phyloP scores from a whole-genome alignment of 2,888 invertebrate species.

The Andrena haemorrhoa region DNA sequence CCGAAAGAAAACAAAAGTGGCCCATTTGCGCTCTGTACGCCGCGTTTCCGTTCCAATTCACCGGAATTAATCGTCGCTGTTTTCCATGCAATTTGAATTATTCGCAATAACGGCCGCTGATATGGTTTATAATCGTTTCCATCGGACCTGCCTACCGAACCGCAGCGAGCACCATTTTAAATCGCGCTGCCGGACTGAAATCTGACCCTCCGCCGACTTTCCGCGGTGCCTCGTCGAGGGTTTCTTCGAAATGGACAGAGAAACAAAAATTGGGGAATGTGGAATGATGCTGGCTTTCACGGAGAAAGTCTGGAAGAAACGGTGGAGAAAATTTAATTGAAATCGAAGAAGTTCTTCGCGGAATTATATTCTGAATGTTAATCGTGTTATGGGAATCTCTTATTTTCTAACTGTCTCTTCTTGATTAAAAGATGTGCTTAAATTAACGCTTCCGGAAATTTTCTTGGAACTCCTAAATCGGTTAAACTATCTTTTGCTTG shows the following conservation, averaged over 20 bases:
- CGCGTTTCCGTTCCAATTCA: constrained; percentile 68
- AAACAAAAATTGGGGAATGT: no score
- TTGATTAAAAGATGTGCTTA: no score
- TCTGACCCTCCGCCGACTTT: constrained; percentile 19
- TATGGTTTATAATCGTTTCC: constrained; percentile 55
- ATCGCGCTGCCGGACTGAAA: constrained; percentile 50
- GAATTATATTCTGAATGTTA: no score
- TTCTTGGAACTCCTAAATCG: neutral
- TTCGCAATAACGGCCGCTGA: constrained; percentile 63
- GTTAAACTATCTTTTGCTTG: neutral
- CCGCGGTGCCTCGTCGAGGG: no score
- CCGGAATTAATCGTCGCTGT: constrained; percentile 68
- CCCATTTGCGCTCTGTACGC: constrained; percentile 28
- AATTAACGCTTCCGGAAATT: no score
- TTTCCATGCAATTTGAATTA: constrained; percentile 69
- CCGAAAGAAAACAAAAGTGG: constrained; percentile 64
- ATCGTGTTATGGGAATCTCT: no score
- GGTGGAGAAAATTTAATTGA: no score
- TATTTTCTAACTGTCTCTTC: no score
- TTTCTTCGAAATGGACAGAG: no score
- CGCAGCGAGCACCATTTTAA: constrained; percentile 53
- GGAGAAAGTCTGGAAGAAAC: no score
- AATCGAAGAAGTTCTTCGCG: no score
- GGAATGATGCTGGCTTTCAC: no score
- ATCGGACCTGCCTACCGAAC: constrained; percentile 51